phyloP scores from a whole-genome alignment of 2,797 vertebrate genomes.

The Acipenser oxyrinchus region DNA sequence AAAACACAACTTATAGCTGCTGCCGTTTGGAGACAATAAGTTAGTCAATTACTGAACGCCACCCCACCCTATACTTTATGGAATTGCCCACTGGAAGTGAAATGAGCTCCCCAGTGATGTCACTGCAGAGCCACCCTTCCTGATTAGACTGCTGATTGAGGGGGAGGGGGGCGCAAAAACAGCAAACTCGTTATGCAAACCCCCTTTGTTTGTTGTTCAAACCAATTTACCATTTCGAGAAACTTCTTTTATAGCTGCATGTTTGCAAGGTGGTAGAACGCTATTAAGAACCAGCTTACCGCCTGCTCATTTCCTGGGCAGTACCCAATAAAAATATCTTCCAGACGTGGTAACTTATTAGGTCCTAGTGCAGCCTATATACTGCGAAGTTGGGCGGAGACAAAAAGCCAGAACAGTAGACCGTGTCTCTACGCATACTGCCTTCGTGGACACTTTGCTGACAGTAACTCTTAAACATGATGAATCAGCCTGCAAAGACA shows the following conservation, averaged over 20 bases:
- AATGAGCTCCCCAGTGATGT: conserved; percentile 4
- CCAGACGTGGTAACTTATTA: neutral
- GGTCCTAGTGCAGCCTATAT: neutral
- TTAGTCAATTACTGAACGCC: neutral
- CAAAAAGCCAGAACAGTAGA: too few relatives aligned
- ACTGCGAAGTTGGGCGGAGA: neutral
- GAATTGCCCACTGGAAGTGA: neutral
- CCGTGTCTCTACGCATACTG: too few relatives aligned
- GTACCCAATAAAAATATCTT: neutral
- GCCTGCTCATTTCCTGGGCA: neutral
- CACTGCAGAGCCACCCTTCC: conserved; percentile 1
- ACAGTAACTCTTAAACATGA: too few relatives aligned
- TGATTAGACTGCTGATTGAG: neutral
- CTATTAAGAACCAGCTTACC: neutral
- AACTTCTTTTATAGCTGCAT: neutral
- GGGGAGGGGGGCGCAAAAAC: neutral
- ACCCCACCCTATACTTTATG: neutral
- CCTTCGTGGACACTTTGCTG: too few relatives aligned
- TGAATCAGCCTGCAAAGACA: too few relatives aligned
- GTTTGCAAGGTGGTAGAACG: neutral
- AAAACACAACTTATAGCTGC: too few relatives aligned
- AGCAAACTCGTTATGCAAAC: neutral
- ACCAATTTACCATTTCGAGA: neutral
- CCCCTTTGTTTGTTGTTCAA: neutral
- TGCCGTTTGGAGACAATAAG: too few relatives aligned